phyloP scores from a whole-genome alignment of 2,888 invertebrate genomes.

The Euzophera pinguis region DNA sequence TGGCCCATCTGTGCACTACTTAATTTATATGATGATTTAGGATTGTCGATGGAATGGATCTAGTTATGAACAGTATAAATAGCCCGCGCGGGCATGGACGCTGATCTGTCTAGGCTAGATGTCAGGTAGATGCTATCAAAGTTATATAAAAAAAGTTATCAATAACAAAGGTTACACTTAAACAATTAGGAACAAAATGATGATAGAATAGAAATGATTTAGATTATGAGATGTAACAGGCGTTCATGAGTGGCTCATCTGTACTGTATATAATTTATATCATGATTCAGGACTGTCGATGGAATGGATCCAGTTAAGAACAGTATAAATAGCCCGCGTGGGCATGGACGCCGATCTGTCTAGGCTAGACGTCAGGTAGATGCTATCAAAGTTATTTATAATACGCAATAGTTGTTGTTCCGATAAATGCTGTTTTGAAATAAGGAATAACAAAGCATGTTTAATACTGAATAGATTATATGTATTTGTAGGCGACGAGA shows the following conservation, averaged over 20 bases:
- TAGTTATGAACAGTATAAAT: constrained; percentile 6
- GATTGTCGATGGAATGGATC: constrained; percentile 1
- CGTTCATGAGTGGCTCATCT: too few species aligned
- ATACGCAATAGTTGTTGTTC: neutral
- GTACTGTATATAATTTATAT: too few species aligned
- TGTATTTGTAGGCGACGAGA: too few species aligned
- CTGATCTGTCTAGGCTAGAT: neutral
- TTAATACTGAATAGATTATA: too few species aligned
- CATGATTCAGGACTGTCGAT: neutral
- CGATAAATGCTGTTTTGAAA: neutral
- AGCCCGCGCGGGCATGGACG: neutral
- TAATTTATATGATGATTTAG: neutral
- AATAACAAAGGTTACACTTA: too few species aligned
- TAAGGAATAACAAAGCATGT: too few species aligned
- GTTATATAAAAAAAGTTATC: too few species aligned
- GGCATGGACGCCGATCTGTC: neutral
- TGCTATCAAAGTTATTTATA: neutral
- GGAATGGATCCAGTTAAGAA: constrained; percentile 2
- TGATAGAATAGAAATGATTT: too few species aligned
- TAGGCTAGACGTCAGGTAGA: neutral
- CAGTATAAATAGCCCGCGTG: constrained; percentile 4
- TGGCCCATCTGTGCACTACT: too few species aligned
- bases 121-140: neutral
- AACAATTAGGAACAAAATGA: too few species aligned
- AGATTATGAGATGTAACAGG: too few species aligned